Evolutionary conservation across 2,888 invertebrate genomes (phyloP), one percentile per base, ranked within the genome.

Genomic region (Tinea trinotella): DNA sequence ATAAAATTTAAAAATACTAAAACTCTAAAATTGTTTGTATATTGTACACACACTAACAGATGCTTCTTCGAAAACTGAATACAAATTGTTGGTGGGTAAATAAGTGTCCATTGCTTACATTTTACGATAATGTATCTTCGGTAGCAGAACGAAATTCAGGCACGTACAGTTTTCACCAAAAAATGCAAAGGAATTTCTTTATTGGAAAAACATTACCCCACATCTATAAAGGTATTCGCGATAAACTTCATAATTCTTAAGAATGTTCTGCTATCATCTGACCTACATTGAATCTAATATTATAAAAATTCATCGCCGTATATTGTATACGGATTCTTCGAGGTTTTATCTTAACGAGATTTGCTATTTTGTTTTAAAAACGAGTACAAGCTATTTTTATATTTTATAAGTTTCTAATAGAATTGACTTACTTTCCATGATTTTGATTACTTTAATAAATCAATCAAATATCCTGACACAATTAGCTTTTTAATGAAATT

Each of bases 171-270:
- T 59, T 60, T 56, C 57, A 57, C 52, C 57, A 57, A 57, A 57
- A 59, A 57, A 63, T 59, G 58, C 59, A 60, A 58, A 57, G 59
- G 62, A 64, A 64, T 66, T 65, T 63, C 61, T 62, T 62, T 66
- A 67, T 66, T 64, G 66, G 64, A 64, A 66, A 67, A 62, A 63
- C 64, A 64, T 64, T 64, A 60, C 58, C 57, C 58, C 57, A 58
- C 59, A 58, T 57, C 55, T 56, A 19, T 35, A 48, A 56, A 53
- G 54, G 58, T 55, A 24, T 52, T 46, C 35, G 55, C 55, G 44
- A 24, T 46, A 46, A 46, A 52, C 10, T 46, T 46, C 46, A 46
- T 46, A 46, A 46, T 19, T 46, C 46, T 17, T 18, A 18, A 17
- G 17, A 46, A 46, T 46, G 3, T 46, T 19, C n/a, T 19, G 40